Percentiles rank a stretch among this genome's conserved stretches.
Evolutionary conservation across 2,888 invertebrate species (phyloP).

Genomic region (Alloscopus bannaensis): DNA sequence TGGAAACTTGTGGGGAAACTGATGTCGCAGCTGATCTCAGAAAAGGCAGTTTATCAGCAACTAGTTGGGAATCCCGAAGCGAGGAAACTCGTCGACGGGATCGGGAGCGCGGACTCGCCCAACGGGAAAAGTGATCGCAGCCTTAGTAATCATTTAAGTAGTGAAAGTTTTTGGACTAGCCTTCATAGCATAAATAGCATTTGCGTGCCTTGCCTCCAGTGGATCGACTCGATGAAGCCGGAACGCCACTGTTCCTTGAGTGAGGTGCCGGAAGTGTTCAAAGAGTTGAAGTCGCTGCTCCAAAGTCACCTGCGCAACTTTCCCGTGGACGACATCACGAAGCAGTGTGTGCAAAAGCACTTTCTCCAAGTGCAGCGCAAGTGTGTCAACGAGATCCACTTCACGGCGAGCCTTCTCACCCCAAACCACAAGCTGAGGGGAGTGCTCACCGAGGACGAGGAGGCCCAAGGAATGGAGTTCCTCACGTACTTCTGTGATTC

Average conservation of each 20-base stretch:
- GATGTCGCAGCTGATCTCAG: constrained; percentile 61
- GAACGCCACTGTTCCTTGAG: constrained; percentile 49
- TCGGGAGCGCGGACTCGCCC: constrained; percentile 46
- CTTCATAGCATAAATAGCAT: constrained; percentile 56
- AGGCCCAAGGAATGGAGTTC: constrained; percentile 54
- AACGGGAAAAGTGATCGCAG: constrained; percentile 60
- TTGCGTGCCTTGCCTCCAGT: constrained; percentile 62
- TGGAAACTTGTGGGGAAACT: constrained; percentile 55
- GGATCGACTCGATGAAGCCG: constrained; percentile 56
- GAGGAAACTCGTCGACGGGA: constrained; percentile 42
- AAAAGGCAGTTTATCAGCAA: constrained; percentile 58
- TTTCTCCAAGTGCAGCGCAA: constrained; percentile 49
- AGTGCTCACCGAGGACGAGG: constrained; percentile 57
- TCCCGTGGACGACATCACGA: constrained; percentile 40
- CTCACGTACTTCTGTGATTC: constrained; percentile 58
- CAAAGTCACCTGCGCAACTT: constrained; percentile 54
- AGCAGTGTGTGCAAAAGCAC: constrained; percentile 56
- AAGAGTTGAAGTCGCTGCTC: constrained; percentile 50
- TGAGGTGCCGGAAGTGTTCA: constrained; percentile 58
- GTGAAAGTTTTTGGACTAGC: constrained; percentile 62
- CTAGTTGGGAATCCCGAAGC: constrained; percentile 38
- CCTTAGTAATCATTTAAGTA: constrained; percentile 62
- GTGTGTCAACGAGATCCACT: constrained; percentile 63
- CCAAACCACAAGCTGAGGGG: constrained; percentile 45
- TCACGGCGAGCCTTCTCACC: constrained; percentile 58